Evolutionary conservation across 1,140 invertebrate species (phyloP).

Genomic region (Psix sp.): DNA sequence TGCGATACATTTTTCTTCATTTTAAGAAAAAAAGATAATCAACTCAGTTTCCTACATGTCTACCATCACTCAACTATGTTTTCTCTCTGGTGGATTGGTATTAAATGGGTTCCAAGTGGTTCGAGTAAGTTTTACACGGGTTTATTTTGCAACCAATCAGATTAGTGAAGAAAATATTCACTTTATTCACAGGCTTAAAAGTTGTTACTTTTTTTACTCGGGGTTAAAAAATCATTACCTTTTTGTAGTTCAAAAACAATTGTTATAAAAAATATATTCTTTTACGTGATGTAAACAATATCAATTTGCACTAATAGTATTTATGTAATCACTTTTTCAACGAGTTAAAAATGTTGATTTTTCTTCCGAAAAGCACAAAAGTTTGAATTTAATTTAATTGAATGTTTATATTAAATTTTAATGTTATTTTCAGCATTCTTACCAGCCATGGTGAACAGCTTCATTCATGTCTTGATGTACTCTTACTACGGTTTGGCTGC

Average conservation of each 20-base stretch:
- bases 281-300: too few relatives aligned
- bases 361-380: too few relatives aligned
- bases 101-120: slow-evolving; percentile 97
- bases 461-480: slow-evolving; percentile 96
- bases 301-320: too few relatives aligned
- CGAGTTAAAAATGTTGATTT: too few relatives aligned
- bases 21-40: slow-evolving; percentile 90
- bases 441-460: slow-evolving; percentile 93
- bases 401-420: too few relatives aligned
- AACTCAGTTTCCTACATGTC: slow-evolving; percentile 92
- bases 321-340: too few relatives aligned
- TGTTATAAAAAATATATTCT: too few relatives aligned
- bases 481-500: slow-evolving; percentile 92
- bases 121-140: slow-evolving; percentile 82
- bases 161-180: slow-evolving; percentile 1
- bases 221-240: too few relatives aligned
- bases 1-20: slow-evolving; percentile 96
- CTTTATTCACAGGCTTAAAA: too few relatives aligned
- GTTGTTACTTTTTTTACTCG: too few relatives aligned
- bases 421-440: slow-evolving; percentile 82
- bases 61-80: slow-evolving; percentile 97
- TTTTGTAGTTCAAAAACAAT: too few relatives aligned
- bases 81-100: slow-evolving; percentile 95
- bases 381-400: too few relatives aligned
- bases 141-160: slow-evolving; percentile 1